These are phyloP conservation scores for Sebastes hubbsi DNA, from an alignment of 2,797 vertebrate genomes.

Conservation along the genomic window DNA sequence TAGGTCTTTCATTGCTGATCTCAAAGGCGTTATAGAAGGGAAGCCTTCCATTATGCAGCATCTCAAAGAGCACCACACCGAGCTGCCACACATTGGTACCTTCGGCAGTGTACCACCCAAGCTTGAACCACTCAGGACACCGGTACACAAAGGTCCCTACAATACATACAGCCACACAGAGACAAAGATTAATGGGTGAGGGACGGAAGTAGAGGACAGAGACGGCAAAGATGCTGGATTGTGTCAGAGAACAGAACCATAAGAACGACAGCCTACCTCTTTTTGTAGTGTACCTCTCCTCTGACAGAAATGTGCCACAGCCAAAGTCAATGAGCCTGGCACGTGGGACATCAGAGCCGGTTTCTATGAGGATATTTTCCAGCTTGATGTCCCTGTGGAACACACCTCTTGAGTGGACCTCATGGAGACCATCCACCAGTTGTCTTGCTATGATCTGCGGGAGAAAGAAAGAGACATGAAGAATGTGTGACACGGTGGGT, in stretches of 20 bases:
- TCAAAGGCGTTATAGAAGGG: background rate
- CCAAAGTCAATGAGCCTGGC: background rate
- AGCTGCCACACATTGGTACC: background rate
- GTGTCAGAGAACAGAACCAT: background rate
- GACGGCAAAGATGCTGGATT: background rate
- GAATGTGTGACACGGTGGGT: too few species aligned
- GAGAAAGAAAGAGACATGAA: background rate
- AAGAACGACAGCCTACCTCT: background rate
- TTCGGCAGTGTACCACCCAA: background rate
- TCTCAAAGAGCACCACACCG: background rate
- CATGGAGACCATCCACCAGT: background rate
- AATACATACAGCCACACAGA: background rate
- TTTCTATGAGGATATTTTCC: background rate
- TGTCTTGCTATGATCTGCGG: background rate
- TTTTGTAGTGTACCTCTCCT: background rate
- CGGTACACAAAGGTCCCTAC: background rate
- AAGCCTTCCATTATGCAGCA: background rate
- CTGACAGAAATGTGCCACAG: background rate
- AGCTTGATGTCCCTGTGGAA: slow-evolving; percentile 1
- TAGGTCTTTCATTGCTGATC: background rate
- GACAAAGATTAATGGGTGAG: background rate
- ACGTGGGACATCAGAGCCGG: background rate
- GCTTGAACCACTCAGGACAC: background rate
- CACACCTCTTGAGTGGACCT: background rate
- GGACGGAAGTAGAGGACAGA: too few species aligned